phyloP scores from a whole-genome alignment of 2,888 invertebrate genomes.

The Drosophila meridionalis region DNA sequence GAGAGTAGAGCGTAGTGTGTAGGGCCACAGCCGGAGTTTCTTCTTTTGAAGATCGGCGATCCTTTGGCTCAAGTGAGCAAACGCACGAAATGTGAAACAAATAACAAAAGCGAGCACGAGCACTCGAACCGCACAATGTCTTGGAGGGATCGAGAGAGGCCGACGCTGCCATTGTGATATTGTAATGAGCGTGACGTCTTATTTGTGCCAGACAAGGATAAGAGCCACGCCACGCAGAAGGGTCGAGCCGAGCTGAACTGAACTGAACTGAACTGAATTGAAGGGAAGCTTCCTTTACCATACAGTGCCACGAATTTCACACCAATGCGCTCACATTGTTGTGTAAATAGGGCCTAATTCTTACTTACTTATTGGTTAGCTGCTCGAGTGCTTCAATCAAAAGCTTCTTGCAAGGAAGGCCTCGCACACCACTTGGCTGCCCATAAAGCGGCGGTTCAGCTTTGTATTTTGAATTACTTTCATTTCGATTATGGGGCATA shows the following conservation, averaged over 20 bases:
- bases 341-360: constrained; percentile 66
- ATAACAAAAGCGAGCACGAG: constrained; percentile 64
- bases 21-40: constrained; percentile 18
- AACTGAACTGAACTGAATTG: background rate
- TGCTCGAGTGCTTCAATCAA: constrained; percentile 51
- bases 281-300: constrained; percentile 14
- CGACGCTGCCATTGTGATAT: constrained; percentile 49
- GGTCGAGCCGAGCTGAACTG: constrained; percentile 16
- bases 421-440: constrained; percentile 30
- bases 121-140: constrained; percentile 36
- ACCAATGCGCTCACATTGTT: constrained; percentile 67
- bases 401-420: constrained; percentile 15
- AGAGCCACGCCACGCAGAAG: constrained; percentile 24
- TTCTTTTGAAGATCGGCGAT: constrained; percentile 59
- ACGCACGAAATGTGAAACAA: constrained; percentile 71
- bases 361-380: constrained; percentile 45
- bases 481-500: background rate
- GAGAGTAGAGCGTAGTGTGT: background rate
- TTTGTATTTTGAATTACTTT: background rate
- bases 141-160: constrained; percentile 34
- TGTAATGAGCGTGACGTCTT: constrained; percentile 73
- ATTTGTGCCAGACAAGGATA: constrained; percentile 57
- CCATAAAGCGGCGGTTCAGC: constrained; percentile 26
- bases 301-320: constrained; percentile 57
- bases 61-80: constrained; percentile 70